Conservation (phyloP, 2,113 vertebrate species). For the Turdus rufiventris region DNA sequence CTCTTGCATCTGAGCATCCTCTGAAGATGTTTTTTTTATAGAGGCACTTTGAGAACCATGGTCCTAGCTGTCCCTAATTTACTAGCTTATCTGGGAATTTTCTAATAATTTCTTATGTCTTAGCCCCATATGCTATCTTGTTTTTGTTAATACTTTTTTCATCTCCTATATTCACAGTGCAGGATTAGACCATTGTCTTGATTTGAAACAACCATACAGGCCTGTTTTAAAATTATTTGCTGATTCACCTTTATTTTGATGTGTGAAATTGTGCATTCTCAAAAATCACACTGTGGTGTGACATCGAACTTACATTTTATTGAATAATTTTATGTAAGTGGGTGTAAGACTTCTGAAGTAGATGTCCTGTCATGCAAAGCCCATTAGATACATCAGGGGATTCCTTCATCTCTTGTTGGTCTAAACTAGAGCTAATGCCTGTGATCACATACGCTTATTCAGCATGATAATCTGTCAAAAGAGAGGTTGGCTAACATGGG, state of each 20-base stretch:
- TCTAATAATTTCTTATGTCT: background rate
- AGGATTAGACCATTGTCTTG: background rate
- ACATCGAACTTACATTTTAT: background rate
- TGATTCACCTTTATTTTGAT: background rate
- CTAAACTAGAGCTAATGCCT: background rate
- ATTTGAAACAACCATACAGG: background rate
- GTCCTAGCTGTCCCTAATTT: background rate
- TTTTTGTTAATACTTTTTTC: background rate
- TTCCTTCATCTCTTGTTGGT: slow-evolving; percentile 5
- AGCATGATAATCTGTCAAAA: background rate
- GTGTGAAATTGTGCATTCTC: background rate
- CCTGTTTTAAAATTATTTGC: background rate
- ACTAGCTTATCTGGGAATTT: background rate
- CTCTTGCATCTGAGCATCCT: background rate
- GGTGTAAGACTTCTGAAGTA: background rate
- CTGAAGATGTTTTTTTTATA: background rate
- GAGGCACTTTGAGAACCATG: background rate
- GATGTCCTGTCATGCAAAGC: background rate
- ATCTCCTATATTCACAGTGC: background rate
- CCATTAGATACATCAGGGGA: background rate
- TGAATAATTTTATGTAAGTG: background rate
- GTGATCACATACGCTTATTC: background rate
- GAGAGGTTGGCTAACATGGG: background rate
- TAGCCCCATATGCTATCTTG: background rate
- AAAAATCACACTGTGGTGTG: background rate